Percentiles rank a stretch among this genome's conserved stretches.
Conservation (phyloP, 2,888 invertebrate genomes). For the Dioctria linearis region DNA sequence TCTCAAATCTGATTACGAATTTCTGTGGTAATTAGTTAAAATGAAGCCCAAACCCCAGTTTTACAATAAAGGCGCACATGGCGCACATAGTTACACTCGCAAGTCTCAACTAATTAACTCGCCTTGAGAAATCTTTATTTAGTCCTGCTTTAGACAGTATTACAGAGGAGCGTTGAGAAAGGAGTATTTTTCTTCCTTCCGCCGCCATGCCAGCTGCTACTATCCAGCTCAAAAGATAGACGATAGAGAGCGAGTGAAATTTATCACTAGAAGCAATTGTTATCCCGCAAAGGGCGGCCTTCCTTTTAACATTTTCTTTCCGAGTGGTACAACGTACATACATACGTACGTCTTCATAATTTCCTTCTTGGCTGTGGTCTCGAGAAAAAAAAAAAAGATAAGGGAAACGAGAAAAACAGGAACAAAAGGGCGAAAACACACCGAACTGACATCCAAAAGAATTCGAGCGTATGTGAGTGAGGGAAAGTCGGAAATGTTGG, state of each 20-base stretch:
- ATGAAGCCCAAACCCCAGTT: no score
- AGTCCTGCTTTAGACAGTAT: not conserved
- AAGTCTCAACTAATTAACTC: not conserved
- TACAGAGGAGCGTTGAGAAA: not conserved
- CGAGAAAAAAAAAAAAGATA: not conserved
- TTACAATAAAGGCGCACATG: not conserved
- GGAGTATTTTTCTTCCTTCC: not conserved
- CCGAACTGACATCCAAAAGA: conserved; percentile 9
- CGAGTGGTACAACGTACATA: not conserved
- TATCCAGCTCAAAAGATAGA: not conserved
- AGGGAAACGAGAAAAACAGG: conserved; percentile 6
- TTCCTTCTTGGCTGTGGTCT: conserved; percentile 26
- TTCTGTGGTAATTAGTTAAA: no score
- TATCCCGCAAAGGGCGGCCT: not conserved
- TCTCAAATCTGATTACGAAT: no score
- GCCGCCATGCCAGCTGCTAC: not conserved
- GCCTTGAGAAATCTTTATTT: conserved; percentile 13
- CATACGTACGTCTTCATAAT: conserved; percentile 18
- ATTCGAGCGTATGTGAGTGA: conserved; percentile 5
- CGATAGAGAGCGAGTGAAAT: conserved; percentile 1
- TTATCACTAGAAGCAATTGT: conserved; percentile 1
- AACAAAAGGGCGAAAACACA: conserved; percentile 19
- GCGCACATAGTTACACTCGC: not conserved
- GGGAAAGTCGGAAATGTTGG: conserved; percentile 25
- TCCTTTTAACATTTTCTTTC: conserved; percentile 13